Percentiles rank a stretch among this genome's conserved stretches.
Evolutionary conservation across 2,113 vertebrate species (phyloP).

Genomic region (Irena cyanogastra): DNA sequence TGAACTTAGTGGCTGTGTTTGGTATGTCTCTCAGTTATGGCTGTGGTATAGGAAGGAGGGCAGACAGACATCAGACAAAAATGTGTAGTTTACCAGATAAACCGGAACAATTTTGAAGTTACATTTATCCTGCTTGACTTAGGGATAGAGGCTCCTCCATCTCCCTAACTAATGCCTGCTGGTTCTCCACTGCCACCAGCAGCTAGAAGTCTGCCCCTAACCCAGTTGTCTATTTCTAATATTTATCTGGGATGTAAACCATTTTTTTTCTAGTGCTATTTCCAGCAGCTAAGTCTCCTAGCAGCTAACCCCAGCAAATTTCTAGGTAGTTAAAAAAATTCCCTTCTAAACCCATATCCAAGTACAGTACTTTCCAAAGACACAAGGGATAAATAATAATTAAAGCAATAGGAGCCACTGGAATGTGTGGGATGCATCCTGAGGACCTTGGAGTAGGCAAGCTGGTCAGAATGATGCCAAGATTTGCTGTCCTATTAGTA

Average conservation of each 20-base stretch:
- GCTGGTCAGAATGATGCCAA: not conserved
- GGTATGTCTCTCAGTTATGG: not conserved
- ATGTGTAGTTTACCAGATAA: not conserved
- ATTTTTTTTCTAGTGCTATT: not conserved
- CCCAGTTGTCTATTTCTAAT: not conserved
- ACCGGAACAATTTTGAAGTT: not conserved
- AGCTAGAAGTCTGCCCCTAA: not conserved
- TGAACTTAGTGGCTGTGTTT: not conserved
- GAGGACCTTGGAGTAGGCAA: not conserved
- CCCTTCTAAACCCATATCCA: not conserved
- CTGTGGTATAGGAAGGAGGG: not conserved
- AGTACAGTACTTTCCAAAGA: not conserved
- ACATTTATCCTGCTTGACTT: not conserved
- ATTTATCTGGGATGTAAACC: not conserved
- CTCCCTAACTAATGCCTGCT: not conserved
- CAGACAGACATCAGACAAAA: not conserved
- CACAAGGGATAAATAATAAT: not conserved
- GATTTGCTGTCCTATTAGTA: not conserved
- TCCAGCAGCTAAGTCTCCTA: not conserved
- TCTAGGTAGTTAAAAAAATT: not conserved
- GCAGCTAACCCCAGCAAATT: not conserved
- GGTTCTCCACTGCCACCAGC: not conserved
- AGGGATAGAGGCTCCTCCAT: not conserved
- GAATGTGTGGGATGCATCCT: not conserved
- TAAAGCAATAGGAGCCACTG: not conserved